phyloP scores from a whole-genome alignment of 2,888 invertebrate genomes.

The Altica lythri region DNA sequence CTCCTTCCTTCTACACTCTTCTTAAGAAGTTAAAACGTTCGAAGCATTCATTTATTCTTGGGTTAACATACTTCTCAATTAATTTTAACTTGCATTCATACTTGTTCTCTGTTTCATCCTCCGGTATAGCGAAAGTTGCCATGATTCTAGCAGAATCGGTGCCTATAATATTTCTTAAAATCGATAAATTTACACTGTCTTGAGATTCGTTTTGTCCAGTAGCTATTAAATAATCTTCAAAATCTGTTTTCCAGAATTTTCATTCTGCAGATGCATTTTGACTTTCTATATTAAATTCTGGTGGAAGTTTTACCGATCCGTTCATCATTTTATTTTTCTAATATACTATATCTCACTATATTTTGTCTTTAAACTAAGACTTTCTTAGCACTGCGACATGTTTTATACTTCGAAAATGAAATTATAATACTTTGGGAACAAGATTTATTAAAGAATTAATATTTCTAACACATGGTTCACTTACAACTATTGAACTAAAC shows the following conservation, averaged over 20 bases:
- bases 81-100: too few relatives aligned
- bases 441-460: too few relatives aligned
- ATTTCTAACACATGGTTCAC: too few relatives aligned
- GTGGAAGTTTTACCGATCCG: conserved; percentile 31
- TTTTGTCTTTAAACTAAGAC: too few relatives aligned
- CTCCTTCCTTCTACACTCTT: conserved; percentile 36
- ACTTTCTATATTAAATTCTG: conserved; percentile 38
- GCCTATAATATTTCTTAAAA: conserved; percentile 36
- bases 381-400: too few relatives aligned
- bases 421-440: too few relatives aligned
- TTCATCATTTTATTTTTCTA: too few relatives aligned
- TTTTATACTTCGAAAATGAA: too few relatives aligned
- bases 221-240: conserved; percentile 38
- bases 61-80: conserved; percentile 39
- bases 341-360: too few relatives aligned
- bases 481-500: too few relatives aligned
- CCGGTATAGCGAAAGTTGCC: conserved; percentile 25
- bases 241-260: conserved; percentile 37
- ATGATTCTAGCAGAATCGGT: conserved; percentile 35
- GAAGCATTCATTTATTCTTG: conserved; percentile 39
- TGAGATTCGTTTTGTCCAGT: conserved; percentile 34
- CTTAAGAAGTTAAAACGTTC: conserved; percentile 38
- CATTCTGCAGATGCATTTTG: conserved; percentile 38
- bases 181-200: conserved; percentile 34
- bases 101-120: not conserved